A percentile compares a stretch with the other conserved stretches of the same genome.
phyloP scores from a whole-genome alignment of 1,140 invertebrate genomes.

The Paramacrobiotus metropolitanus region DNA sequence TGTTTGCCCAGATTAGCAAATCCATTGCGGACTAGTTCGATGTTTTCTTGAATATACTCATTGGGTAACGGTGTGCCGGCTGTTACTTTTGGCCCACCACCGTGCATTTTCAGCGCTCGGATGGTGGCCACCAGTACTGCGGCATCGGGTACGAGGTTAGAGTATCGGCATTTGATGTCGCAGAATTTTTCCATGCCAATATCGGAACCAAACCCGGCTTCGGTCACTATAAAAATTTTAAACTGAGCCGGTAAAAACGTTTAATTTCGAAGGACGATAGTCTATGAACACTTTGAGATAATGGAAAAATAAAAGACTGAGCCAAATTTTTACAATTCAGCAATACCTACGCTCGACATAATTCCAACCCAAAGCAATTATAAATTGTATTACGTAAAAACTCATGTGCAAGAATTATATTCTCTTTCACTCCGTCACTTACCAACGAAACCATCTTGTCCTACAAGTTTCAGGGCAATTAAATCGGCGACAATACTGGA shows the following conservation, averaged over 20 bases:
- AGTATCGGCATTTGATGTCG: slow-evolving; percentile 85
- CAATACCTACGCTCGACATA: too few species aligned
- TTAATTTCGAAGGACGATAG: neutral
- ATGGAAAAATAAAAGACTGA: too few species aligned
- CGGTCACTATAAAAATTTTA: slow-evolving; percentile 40
- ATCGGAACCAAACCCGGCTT: slow-evolving; percentile 93
- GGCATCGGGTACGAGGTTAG: slow-evolving; percentile 58
- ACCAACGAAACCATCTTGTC: slow-evolving; percentile 60
- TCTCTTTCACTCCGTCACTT: too few species aligned
- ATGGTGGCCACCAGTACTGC: slow-evolving; percentile 80
- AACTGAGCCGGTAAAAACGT: neutral
- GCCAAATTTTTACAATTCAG: too few species aligned
- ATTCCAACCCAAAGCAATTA: too few species aligned
- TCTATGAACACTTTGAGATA: too few species aligned
- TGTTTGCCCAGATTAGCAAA: slow-evolving; percentile 75
- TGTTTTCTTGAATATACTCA: slow-evolving; percentile 56
- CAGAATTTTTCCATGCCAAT: slow-evolving; percentile 99
- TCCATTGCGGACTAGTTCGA: slow-evolving; percentile 64
- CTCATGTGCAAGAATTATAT: too few species aligned
- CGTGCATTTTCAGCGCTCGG: slow-evolving; percentile 92
- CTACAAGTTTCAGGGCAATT: slow-evolving; percentile 79
- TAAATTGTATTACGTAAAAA: too few species aligned
- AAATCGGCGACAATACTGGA: slow-evolving; percentile 85
- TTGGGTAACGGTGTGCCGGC: slow-evolving; percentile 55
- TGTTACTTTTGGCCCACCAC: slow-evolving; percentile 67